Evolutionary conservation across 2,797 vertebrate genomes (phyloP), one percentile per base, ranked within the genome.

Genomic region (Nyctibius grandis): DNA sequence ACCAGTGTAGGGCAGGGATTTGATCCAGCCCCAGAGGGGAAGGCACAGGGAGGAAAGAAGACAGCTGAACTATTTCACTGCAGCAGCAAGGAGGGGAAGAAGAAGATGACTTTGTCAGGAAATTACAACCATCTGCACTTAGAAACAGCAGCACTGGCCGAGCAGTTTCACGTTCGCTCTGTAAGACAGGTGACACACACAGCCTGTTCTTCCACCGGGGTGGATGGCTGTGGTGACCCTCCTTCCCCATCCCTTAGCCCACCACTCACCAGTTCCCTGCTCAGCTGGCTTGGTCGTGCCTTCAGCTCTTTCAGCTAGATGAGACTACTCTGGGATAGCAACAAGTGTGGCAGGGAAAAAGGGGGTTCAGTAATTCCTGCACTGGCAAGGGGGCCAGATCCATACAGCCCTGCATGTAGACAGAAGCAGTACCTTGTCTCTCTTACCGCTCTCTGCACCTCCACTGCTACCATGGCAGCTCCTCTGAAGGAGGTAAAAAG

Each of bases 111-210:
- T 50, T 17, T 15, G 23, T 48, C 79, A 92, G 80, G 73, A 85
- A 93, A 72, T 80, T 40, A 80, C 60, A 96, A 50, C 80, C 85
- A 90, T 29, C 69, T 85, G 88, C 54, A 73, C 44, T 56, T 21
- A 48, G 51, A 36, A 65, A 65, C 22, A 83, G 61, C 89, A 94
- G 56, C 56, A 81, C 10, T 0, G 0, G 44, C 47, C 1, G 5
- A 67, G 50, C 34, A 23, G 28, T 6, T 57, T 54, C 61, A 89
- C 2, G 0, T 29, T 51, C 18, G 28, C 38, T n/a, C 81, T 79
- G 51, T 6, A 63, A 54, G 54, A 22, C 54, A 86, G 79, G 77
- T 53, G 73, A 65, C 42, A 36, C 0, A 1, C 34, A 31, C 6
- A 2, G 88, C 7, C 65, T 54, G 53, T 22, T 75, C 50, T 29